Conservation (phyloP, 1,140 invertebrate genomes). For the Drosophila suzukii region DNA sequence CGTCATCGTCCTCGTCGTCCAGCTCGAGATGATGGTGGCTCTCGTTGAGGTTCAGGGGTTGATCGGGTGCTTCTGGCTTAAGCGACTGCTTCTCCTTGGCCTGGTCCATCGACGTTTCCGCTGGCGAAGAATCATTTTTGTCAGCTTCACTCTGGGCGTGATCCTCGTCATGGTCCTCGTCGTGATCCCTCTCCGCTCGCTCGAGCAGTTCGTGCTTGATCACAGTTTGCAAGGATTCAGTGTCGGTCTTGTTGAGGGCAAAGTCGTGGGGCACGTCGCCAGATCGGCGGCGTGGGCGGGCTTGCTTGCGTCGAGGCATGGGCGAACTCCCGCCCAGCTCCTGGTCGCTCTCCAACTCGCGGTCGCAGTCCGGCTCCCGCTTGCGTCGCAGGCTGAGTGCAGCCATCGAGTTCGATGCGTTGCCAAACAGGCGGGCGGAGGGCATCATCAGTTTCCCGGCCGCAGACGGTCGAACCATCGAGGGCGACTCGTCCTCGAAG, state of each 20-base stretch:
- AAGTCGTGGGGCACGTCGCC: conserved; percentile 88
- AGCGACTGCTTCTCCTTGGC: conserved; percentile 12
- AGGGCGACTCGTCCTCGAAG: conserved; percentile 74
- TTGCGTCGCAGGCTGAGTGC: conserved; percentile 70
- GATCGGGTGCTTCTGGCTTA: conserved; percentile 14
- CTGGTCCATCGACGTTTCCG: conserved; percentile 14
- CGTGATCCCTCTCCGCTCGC: conserved; percentile 42
- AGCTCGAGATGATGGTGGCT: conserved; percentile 34
- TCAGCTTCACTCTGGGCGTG: conserved; percentile 25
- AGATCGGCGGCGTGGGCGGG: conserved; percentile 91
- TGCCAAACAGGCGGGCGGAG: conserved; percentile 63
- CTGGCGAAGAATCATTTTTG: conserved; percentile 11
- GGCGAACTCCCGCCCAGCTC: conserved; percentile 87
- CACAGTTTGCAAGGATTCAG: conserved; percentile 72
- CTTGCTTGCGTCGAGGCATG: conserved; percentile 91
- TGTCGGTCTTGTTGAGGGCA: conserved; percentile 58
- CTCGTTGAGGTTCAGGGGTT: conserved; percentile 5
- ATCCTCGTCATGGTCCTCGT: conserved; percentile 26
- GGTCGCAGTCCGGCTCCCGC: conserved; percentile 78
- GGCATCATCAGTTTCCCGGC: conserved; percentile 73
- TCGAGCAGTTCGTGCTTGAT: conserved; percentile 76
- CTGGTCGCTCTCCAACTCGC: conserved; percentile 69
- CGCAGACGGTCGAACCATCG: conserved; percentile 61
- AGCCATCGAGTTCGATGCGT: conserved; percentile 59
- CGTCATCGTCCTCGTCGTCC: conserved; percentile 32